These are phyloP conservation scores for Crotalus viridis DNA, from an alignment of 2,113 vertebrate species.

Conservation along the genomic window DNA sequence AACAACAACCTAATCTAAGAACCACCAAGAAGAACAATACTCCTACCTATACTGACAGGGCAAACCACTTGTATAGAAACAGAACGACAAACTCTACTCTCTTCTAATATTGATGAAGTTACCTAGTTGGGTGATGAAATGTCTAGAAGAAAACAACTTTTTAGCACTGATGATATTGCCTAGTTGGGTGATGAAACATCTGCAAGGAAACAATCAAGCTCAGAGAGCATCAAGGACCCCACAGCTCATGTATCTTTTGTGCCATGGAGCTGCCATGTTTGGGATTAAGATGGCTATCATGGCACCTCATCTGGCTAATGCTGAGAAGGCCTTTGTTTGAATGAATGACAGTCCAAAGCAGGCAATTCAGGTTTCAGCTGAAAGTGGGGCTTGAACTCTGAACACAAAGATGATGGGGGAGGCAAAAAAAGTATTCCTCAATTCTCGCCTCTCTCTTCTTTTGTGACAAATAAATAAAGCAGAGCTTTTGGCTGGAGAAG, in stretches of 20 bases:
- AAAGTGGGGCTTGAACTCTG: not conserved
- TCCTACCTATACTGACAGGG: not conserved
- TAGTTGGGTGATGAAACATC: not conserved
- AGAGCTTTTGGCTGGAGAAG: conserved; percentile 2
- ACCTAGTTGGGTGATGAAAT: not conserved
- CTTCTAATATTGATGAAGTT: not conserved
- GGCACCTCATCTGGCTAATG: not conserved
- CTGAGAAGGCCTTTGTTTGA: not conserved
- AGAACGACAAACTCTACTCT: not conserved
- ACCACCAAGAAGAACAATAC: not conserved
- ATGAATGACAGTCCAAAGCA: not conserved
- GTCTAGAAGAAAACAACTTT: not conserved
- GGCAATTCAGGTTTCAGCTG: not conserved
- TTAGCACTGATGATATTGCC: not conserved
- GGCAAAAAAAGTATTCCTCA: not conserved
- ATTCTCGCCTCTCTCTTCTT: not conserved
- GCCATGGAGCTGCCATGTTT: not conserved
- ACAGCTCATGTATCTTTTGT: not conserved
- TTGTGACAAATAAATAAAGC: conserved; percentile 27
- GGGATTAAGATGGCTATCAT: not conserved
- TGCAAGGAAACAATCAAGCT: not conserved
- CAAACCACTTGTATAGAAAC: not conserved
- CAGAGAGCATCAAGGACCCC: not conserved
- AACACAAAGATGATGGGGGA: not conserved
- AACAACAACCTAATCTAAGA: not conserved